phyloP scores from a whole-genome alignment of 2,113 vertebrate genomes.

The Rhegmatorhina hoffmannsi region DNA sequence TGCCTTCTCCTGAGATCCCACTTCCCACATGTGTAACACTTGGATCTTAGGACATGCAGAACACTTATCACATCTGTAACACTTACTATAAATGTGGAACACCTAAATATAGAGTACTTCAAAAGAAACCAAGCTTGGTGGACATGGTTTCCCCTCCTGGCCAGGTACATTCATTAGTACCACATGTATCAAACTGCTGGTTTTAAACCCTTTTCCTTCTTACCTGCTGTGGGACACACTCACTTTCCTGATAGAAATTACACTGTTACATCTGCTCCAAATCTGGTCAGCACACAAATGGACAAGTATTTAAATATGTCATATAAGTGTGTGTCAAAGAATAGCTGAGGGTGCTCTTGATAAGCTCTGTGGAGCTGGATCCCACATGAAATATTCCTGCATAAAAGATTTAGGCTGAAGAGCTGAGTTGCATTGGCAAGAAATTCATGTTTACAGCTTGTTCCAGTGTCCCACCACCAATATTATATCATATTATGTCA shows the following conservation, averaged over 20 bases:
- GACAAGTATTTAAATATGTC: background rate
- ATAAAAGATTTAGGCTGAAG: background rate
- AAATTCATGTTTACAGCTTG: background rate
- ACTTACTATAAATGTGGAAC: rapidly evolving
- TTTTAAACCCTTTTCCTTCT: background rate
- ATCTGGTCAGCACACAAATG: background rate
- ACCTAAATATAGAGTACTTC: background rate
- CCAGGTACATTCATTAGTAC: background rate
- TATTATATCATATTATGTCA: too few species aligned
- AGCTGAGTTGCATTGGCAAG: background rate
- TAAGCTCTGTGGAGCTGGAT: background rate
- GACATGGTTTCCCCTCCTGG: background rate
- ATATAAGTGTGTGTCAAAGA: background rate
- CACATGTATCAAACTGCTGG: background rate
- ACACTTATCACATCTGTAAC: background rate
- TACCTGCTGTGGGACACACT: background rate
- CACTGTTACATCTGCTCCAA: background rate
- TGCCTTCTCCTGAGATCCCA: background rate
- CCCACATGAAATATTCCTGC: background rate
- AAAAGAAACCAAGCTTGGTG: background rate
- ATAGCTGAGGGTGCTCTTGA: background rate
- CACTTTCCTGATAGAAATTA: background rate
- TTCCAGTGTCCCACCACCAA: background rate
- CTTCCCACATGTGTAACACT: background rate
- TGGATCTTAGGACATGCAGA: background rate